These are phyloP conservation scores for Ceramica pisi DNA, from an alignment of 2,888 invertebrate species.

Conservation along the genomic window DNA sequence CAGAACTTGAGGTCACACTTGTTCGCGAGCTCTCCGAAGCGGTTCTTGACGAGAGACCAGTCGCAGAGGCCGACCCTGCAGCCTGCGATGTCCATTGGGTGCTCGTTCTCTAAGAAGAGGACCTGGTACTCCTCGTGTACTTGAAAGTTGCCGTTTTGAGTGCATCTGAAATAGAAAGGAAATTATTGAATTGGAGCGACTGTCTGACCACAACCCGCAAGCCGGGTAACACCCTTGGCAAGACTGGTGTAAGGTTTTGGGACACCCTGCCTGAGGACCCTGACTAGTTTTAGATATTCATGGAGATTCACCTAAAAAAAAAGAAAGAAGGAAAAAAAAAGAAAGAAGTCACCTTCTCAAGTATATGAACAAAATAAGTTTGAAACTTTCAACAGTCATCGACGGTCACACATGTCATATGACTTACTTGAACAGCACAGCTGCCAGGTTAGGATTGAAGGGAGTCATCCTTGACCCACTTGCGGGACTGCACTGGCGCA, in stretches of 20 bases:
- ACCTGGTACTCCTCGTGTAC: slow-evolving; percentile 84
- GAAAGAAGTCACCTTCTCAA: too few relatives aligned
- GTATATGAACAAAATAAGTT: too few relatives aligned
- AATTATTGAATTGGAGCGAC: background rate
- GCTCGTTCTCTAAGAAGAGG: slow-evolving; percentile 94
- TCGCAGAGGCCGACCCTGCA: slow-evolving; percentile 95
- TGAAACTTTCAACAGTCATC: too few relatives aligned
- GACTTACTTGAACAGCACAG: slow-evolving; percentile 94
- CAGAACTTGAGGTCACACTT: slow-evolving; percentile 91
- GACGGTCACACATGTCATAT: background rate
- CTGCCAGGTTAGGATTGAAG: slow-evolving; percentile 94
- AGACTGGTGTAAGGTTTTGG: too few relatives aligned
- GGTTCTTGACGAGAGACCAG: slow-evolving; percentile 92
- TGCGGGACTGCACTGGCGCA: slow-evolving; percentile 86
- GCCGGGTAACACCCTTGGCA: too few relatives aligned
- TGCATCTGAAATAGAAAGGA: slow-evolving; percentile 87
- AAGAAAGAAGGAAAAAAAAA: too few relatives aligned
- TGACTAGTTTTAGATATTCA: slow-evolving; percentile 69
- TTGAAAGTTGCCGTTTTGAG: slow-evolving; percentile 85
- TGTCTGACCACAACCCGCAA: too few relatives aligned
- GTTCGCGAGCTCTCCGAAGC: slow-evolving; percentile 89
- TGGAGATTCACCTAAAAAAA: too few relatives aligned
- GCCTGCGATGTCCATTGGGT: slow-evolving; percentile 92
- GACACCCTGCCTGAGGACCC: slow-evolving; percentile 63
- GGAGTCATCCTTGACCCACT: slow-evolving; percentile 93